Percentiles rank a stretch among this genome's conserved stretches.
These are phyloP conservation scores for Danaus melanippus DNA, from an alignment of 1,140 invertebrate species.

Conservation along the genomic window DNA sequence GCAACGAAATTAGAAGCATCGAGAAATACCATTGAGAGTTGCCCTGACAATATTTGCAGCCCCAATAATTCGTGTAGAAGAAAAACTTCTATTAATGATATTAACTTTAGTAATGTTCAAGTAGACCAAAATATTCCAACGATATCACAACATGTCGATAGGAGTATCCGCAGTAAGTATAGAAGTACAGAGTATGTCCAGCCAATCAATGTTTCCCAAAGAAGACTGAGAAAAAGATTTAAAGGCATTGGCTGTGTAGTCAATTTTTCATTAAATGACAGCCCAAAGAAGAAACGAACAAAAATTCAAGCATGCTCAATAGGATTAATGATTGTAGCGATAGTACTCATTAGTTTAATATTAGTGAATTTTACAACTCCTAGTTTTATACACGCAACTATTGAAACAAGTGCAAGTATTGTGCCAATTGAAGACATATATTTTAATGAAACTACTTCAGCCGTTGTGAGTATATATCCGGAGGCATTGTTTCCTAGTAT, in stretches of 20 bases:
- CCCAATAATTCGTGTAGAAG: conserved; percentile 11
- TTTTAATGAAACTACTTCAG: conserved; percentile 44
- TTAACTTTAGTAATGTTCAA: conserved; percentile 21
- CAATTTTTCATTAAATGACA: conserved; percentile 58
- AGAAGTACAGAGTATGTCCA: conserved; percentile 45
- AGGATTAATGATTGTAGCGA: conserved; percentile 64
- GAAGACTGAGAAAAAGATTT: conserved; percentile 61
- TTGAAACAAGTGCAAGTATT: conserved; percentile 52
- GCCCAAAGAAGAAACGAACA: conserved; percentile 55
- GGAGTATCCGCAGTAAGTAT: conserved; percentile 48
- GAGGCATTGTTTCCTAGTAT: conserved; percentile 21
- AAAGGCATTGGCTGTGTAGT: conserved; percentile 64
- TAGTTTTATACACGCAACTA: conserved; percentile 43
- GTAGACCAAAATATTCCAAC: conserved; percentile 46
- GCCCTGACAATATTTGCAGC: conserved; percentile 1
- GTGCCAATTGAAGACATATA: conserved; percentile 53
- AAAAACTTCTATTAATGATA: conserved; percentile 13
- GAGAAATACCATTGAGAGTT: conserved; percentile 7
- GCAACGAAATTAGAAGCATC: conserved; percentile 7
- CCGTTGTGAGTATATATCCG: conserved; percentile 35
- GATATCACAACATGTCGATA: conserved; percentile 63
- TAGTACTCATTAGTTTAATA: conserved; percentile 64
- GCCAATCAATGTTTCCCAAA: conserved; percentile 28
- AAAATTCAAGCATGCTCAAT: conserved; percentile 67
- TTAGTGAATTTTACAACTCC: conserved; percentile 61